A percentile compares a stretch with the other conserved stretches of the same genome.
These are phyloP conservation scores for Lysandra bellargus DNA, from an alignment of 2,888 invertebrate species.

Conservation along the genomic window DNA sequence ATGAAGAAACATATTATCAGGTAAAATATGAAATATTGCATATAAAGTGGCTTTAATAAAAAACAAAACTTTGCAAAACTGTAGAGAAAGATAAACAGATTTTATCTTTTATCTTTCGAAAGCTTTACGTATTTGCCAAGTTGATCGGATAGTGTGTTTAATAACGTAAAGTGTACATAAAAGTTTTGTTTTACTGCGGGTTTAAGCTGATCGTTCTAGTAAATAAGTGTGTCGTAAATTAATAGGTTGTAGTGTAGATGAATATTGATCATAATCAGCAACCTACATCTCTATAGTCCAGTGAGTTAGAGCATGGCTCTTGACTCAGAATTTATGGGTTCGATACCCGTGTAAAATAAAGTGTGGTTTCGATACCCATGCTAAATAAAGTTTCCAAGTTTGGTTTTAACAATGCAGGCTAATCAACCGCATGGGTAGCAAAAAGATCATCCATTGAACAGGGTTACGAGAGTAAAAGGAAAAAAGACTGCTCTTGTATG, in stretches of 20 bases:
- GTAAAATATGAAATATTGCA: not conserved
- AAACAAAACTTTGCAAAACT: not conserved
- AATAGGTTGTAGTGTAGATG: not conserved
- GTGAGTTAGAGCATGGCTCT: not conserved
- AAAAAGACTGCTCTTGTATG: too few relatives aligned
- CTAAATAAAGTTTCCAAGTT: not conserved
- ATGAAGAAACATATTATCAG: not conserved
- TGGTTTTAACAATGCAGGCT: too few relatives aligned
- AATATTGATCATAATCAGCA: not conserved
- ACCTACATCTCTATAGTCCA: not conserved
- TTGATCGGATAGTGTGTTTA: conserved; percentile 13
- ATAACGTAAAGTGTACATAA: conserved; percentile 29
- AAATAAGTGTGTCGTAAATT: conserved; percentile 23
- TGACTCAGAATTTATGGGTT: not conserved
- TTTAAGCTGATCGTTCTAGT: not conserved
- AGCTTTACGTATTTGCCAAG: conserved; percentile 9
- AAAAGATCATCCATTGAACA: too few relatives aligned
- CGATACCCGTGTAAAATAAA: not conserved
- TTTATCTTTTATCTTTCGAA: not conserved
- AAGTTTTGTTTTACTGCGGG: conserved; percentile 26
- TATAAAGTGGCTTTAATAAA: not conserved
- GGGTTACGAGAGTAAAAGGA: too few relatives aligned
- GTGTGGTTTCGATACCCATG: not conserved
- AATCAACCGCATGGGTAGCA: too few relatives aligned
- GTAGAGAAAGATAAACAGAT: not conserved